Percentiles rank a stretch among this genome's conserved stretches.
Conservation (phyloP, 2,113 vertebrate species). For the Aplodontia rufa region DNA sequence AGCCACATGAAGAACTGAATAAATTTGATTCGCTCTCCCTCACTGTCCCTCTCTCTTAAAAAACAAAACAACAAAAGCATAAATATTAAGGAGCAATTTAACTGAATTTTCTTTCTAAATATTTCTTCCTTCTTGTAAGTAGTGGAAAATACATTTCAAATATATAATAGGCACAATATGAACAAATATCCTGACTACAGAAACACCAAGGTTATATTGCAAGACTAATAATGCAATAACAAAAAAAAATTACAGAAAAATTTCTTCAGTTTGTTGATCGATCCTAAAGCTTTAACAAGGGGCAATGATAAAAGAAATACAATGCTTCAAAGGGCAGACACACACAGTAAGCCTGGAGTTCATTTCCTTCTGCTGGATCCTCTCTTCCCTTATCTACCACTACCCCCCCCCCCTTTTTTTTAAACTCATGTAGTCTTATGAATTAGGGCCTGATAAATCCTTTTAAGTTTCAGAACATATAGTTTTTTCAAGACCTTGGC, state of each 20-base stretch:
- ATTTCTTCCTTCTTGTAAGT: not conserved
- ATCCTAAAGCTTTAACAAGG: not conserved
- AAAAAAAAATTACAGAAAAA: constrained; percentile 8
- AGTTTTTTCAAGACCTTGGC: not conserved
- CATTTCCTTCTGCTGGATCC: not conserved
- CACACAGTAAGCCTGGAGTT: not conserved
- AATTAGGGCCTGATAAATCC: constrained; percentile 15
- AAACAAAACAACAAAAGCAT: too few species aligned
- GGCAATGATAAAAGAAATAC: not conserved
- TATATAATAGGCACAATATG: not conserved
- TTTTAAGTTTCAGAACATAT: not conserved
- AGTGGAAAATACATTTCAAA: not conserved
- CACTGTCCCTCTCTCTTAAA: too few species aligned
- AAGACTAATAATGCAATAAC: not conserved
- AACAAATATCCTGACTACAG: not conserved
- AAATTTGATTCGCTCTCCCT: too few species aligned
- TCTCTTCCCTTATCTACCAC: not conserved
- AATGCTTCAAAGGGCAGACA: not conserved
- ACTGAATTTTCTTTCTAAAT: not conserved
- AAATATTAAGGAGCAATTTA: not conserved
- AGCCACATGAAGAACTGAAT: too few species aligned
- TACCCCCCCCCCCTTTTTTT: not conserved
- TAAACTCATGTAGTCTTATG: not conserved
- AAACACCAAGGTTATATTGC: not conserved
- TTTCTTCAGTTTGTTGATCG: not conserved